A percentile compares a stretch with the other conserved stretches of the same genome.
These are phyloP conservation scores for Agrotis segetum DNA, from an alignment of 2,888 invertebrate species.

Conservation along the genomic window DNA sequence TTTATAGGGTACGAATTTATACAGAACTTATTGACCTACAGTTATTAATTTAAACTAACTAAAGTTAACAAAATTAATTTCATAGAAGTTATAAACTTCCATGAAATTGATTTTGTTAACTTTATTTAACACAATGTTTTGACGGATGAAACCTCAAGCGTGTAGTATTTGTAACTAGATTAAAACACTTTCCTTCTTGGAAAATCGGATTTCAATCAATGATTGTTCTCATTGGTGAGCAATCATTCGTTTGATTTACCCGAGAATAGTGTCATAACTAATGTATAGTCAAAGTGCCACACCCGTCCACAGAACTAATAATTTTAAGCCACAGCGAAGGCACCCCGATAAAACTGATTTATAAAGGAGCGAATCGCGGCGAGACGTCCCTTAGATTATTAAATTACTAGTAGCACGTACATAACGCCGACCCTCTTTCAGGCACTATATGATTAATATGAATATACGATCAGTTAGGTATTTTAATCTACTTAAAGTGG, in stretches of 20 bases:
- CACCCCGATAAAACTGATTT: constrained; percentile 84
- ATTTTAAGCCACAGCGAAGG: constrained; percentile 78
- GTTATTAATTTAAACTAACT: constrained; percentile 12
- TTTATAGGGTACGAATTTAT: not conserved
- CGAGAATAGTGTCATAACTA: constrained; percentile 20
- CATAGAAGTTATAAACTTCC: not conserved
- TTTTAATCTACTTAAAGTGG: constrained; percentile 85
- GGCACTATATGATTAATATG: constrained; percentile 81
- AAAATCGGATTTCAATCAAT: constrained; percentile 2
- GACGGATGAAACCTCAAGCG: constrained; percentile 10
- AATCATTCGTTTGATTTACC: constrained; percentile 12
- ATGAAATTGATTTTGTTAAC: too few species aligned
- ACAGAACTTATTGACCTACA: not conserved
- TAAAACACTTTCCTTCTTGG: constrained; percentile 10
- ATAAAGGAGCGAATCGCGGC: constrained; percentile 77
- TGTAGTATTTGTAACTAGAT: not conserved
- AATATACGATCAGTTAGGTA: constrained; percentile 79
- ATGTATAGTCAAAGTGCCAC: constrained; percentile 61
- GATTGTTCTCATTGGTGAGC: not conserved
- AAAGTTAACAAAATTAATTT: constrained; percentile 2
- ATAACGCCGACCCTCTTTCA: constrained; percentile 75
- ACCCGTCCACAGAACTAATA: constrained; percentile 74
- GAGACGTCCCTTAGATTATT: constrained; percentile 82
- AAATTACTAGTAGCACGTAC: constrained; percentile 79
- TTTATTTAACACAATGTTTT: constrained; percentile 20